phyloP scores from a whole-genome alignment of 2,797 vertebrate species.

The Simalia tracyae region DNA sequence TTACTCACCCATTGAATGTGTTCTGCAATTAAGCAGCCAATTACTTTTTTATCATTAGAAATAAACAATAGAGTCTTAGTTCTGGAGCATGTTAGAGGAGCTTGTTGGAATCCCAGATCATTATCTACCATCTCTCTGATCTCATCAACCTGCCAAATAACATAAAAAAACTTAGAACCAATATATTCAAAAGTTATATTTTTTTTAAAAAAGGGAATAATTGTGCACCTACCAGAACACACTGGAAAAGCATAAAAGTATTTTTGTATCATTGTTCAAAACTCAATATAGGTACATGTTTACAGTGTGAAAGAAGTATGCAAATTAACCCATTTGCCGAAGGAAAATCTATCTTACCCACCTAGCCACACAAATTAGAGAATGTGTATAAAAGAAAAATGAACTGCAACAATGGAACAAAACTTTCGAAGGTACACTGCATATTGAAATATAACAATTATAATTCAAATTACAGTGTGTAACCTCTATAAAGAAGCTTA shows the following conservation, averaged over 20 bases:
- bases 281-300: background rate
- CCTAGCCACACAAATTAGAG: background rate
- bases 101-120: constrained; percentile 97
- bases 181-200: background rate
- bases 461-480: background rate
- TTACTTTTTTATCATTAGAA: constrained; percentile 96
- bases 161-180: constrained; percentile 25
- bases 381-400: background rate
- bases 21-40: constrained; percentile 96
- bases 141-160: constrained; percentile 88
- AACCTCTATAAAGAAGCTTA: background rate
- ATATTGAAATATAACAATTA: background rate
- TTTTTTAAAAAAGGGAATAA: background rate
- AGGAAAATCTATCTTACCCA: background rate
- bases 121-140: constrained; percentile 99
- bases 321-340: background rate
- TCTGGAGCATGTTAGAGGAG: constrained; percentile 91
- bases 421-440: background rate
- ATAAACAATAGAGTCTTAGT: constrained; percentile 99
- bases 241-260: background rate
- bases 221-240: background rate
- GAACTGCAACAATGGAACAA: background rate
- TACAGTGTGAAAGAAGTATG: background rate
- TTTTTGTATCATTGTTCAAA: background rate
- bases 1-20: constrained; percentile 94